A percentile compares a stretch with the other conserved stretches of the same genome.
phyloP scores from a whole-genome alignment of 1,140 invertebrate species.

The Pseudomyrmex flavicornis region DNA sequence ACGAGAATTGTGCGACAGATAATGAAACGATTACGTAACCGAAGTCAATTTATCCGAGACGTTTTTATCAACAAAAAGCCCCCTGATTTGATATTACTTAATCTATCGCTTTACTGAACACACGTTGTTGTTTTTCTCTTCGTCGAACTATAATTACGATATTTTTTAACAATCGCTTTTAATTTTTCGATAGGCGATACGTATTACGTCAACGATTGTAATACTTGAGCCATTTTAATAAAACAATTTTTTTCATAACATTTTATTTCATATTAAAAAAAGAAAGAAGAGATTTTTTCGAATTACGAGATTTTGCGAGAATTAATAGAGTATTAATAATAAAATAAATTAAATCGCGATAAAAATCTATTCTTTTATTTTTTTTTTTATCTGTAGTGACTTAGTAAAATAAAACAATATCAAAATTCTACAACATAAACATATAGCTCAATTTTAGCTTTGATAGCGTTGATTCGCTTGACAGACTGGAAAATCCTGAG shows the following conservation, averaged over 20 bases:
- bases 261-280: neutral
- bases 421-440: constrained; percentile 8
- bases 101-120: too few species aligned
- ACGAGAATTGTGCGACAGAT: constrained; percentile 14
- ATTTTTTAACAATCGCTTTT: constrained; percentile 49
- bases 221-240: neutral
- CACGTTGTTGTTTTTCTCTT: neutral
- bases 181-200: constrained; percentile 49
- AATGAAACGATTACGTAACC: constrained; percentile 26
- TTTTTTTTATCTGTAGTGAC: constrained; percentile 30
- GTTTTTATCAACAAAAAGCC: constrained; percentile 14
- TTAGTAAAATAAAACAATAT: constrained; percentile 18
- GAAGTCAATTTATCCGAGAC: neutral
- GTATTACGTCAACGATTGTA: neutral
- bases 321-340: neutral
- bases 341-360: constrained; percentile 45
- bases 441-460: constrained; percentile 65
- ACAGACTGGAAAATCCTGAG: constrained; percentile 75
- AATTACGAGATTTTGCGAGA: neutral
- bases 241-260: neutral
- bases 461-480: constrained; percentile 62
- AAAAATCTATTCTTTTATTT: constrained; percentile 1
- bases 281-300: too few species aligned
- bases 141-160: neutral
- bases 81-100: too few species aligned